Conservation (phyloP, 1,140 invertebrate genomes). For the Ectropis grisescens region DNA sequence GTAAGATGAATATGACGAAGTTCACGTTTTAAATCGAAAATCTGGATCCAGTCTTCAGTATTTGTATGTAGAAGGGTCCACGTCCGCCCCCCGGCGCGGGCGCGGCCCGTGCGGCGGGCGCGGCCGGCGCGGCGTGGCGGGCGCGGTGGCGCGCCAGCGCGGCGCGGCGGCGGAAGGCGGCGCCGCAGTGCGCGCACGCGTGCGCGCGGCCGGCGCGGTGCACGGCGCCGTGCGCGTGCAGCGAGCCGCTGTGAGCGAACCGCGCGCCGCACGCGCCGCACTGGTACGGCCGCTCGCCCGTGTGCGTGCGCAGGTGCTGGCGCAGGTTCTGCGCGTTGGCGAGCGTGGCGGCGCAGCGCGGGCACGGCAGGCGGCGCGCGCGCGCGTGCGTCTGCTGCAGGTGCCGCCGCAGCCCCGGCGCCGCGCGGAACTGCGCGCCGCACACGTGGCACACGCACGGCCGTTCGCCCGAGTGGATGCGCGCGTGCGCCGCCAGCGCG, state of each 20-base stretch:
- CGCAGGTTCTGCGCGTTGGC: constrained; percentile 68
- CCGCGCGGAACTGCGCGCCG: constrained; percentile 79
- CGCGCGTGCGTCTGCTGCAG: constrained; percentile 75
- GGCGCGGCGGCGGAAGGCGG: constrained; percentile 73
- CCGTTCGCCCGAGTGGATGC: constrained; percentile 80
- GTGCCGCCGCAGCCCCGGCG: constrained; percentile 73
- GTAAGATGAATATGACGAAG: no score
- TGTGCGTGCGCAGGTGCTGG: constrained; percentile 78
- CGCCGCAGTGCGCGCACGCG: constrained; percentile 74
- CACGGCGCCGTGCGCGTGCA: constrained; percentile 58
- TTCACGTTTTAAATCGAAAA: no score
- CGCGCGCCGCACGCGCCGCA: constrained; percentile 70
- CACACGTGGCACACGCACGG: constrained; percentile 81
- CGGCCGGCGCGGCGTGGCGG: constrained; percentile 77
- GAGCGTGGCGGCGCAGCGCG: constrained; percentile 69
- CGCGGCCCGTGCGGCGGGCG: constrained; percentile 58
- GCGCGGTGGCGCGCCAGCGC: constrained; percentile 72
- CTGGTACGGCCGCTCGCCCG: constrained; percentile 73
- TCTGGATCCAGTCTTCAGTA: no score
- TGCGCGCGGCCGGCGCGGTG: constrained; percentile 72
- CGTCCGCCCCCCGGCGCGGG: constrained; percentile 15
- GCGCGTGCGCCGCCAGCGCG: constrained; percentile 73
- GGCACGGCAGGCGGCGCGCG: constrained; percentile 70
- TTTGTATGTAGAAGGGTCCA: constrained; percentile 27
- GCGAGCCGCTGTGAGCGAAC: constrained; percentile 57